These are phyloP conservation scores for Metridium senile DNA, from an alignment of 92 coral and sea anemone genomes.

Conservation along the genomic window DNA sequence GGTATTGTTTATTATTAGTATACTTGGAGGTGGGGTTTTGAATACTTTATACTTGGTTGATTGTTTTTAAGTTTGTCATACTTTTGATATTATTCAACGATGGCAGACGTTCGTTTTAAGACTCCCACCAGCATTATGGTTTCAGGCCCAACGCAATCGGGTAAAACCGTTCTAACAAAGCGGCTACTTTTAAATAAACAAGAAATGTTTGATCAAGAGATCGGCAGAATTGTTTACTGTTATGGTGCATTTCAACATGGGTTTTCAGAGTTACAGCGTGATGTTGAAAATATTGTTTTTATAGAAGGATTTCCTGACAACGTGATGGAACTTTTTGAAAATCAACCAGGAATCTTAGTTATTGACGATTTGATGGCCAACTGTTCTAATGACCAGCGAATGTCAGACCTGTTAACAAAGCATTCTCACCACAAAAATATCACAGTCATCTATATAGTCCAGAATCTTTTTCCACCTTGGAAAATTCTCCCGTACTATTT, in stretches of 20 bases:
- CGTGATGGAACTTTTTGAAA: constrained; percentile 29
- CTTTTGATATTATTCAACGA: not conserved
- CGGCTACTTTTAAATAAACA: constrained; percentile 15
- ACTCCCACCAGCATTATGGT: not conserved
- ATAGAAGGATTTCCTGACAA: constrained; percentile 46
- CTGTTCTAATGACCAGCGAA: constrained; percentile 31
- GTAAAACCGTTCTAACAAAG: constrained; percentile 24
- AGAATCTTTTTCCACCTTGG: constrained; percentile 39
- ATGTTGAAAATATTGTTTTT: constrained; percentile 37
- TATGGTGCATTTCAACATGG: constrained; percentile 40
- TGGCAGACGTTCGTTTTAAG: not conserved
- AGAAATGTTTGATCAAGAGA: constrained; percentile 26
- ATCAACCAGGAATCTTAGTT: constrained; percentile 23
- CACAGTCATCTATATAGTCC: constrained; percentile 23
- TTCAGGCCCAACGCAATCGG: constrained; percentile 26
- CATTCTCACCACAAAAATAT: constrained; percentile 49
- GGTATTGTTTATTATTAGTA: too few relatives aligned
- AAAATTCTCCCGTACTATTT: constrained; percentile 26
- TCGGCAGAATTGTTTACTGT: constrained; percentile 30
- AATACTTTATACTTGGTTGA: not conserved
- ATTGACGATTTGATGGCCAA: constrained; percentile 52
- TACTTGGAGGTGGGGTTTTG: too few relatives aligned
- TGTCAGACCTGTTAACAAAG: constrained; percentile 43
- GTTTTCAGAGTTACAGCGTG: constrained; percentile 26
- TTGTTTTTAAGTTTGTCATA: not conserved